Conservation (phyloP, 2,113 vertebrate species). For the Mesocricetus auratus region DNA sequence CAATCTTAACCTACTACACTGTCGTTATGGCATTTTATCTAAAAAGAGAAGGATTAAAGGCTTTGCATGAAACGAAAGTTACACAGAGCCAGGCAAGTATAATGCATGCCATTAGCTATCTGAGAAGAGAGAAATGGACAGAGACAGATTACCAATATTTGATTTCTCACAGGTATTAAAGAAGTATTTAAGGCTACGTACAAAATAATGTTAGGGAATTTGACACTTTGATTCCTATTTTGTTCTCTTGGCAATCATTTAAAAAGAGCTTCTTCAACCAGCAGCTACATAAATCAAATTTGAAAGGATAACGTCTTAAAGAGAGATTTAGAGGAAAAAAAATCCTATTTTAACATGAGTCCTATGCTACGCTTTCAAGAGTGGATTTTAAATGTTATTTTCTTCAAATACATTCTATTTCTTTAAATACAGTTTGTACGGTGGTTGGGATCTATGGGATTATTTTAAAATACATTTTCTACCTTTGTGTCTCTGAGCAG, state of each 20-base stretch:
- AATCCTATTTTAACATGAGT: constrained; percentile 59
- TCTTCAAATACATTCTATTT: constrained; percentile 58
- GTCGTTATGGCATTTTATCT: constrained; percentile 83
- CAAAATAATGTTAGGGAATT: constrained; percentile 75
- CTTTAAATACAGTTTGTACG: constrained; percentile 48
- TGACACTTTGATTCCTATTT: constrained; percentile 80
- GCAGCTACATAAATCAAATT: constrained; percentile 38
- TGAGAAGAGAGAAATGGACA: constrained; percentile 74
- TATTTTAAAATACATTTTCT: constrained; percentile 62
- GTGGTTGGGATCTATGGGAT: constrained; percentile 22
- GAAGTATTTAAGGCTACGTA: constrained; percentile 81
- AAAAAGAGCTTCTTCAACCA: constrained; percentile 59
- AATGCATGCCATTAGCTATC: constrained; percentile 81
- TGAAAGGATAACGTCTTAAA: constrained; percentile 68
- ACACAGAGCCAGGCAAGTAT: constrained; percentile 79
- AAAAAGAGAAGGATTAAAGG: constrained; percentile 85
- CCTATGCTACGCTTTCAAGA: constrained; percentile 38
- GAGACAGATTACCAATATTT: constrained; percentile 81
- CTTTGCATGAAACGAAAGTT: constrained; percentile 85
- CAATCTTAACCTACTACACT: constrained; percentile 83
- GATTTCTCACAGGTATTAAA: constrained; percentile 81
- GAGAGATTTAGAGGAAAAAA: constrained; percentile 45
- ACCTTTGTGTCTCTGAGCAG: constrained; percentile 10
- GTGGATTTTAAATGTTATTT: constrained; percentile 65
- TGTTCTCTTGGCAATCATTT: constrained; percentile 76